Percentiles rank a stretch among this genome's conserved stretches.
Evolutionary conservation across 2,113 vertebrate species (phyloP).

Genomic region (Choloepus hoffmanni): DNA sequence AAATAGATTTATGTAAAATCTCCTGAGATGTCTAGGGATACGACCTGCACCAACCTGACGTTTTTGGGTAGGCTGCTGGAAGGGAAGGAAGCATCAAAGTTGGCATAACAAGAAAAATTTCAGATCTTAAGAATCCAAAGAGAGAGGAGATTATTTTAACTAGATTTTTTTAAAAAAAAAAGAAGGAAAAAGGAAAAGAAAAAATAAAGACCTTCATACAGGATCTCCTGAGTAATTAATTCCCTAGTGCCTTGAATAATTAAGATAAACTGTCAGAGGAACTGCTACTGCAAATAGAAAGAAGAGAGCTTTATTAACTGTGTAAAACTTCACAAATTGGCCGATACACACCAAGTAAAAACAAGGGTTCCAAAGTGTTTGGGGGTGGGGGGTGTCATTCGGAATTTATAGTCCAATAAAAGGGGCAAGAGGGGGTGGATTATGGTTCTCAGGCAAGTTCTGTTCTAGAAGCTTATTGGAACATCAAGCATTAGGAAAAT

Average conservation of each 20-base stretch:
- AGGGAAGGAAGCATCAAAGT: neutral
- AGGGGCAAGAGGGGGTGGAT: too few relatives aligned
- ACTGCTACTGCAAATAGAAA: too few relatives aligned
- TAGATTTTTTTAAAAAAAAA: neutral
- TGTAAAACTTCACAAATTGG: too few relatives aligned
- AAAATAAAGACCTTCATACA: neutral
- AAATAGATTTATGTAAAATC: neutral
- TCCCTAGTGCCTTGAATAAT: neutral
- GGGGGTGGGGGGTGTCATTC: too few relatives aligned
- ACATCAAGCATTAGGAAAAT: too few relatives aligned
- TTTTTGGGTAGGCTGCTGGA: neutral
- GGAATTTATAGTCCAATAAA: too few relatives aligned
- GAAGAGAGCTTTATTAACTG: too few relatives aligned
- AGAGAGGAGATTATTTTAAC: neutral
- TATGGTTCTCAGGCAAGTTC: too few relatives aligned
- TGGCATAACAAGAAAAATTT: neutral
- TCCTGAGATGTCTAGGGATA: neutral
- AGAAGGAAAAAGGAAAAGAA: neutral
- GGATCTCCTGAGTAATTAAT: slow-evolving; percentile 29
- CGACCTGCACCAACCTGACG: neutral
- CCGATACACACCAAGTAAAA: too few relatives aligned
- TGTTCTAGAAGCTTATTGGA: too few relatives aligned
- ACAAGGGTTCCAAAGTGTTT: too few relatives aligned
- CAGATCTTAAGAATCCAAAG: neutral
- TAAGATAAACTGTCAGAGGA: slow-evolving; percentile 11